A percentile compares a stretch with the other conserved stretches of the same genome.
Evolutionary conservation across 92 coral and sea anemone genomes (phyloP).

Genomic region (Montipora capitata): DNA sequence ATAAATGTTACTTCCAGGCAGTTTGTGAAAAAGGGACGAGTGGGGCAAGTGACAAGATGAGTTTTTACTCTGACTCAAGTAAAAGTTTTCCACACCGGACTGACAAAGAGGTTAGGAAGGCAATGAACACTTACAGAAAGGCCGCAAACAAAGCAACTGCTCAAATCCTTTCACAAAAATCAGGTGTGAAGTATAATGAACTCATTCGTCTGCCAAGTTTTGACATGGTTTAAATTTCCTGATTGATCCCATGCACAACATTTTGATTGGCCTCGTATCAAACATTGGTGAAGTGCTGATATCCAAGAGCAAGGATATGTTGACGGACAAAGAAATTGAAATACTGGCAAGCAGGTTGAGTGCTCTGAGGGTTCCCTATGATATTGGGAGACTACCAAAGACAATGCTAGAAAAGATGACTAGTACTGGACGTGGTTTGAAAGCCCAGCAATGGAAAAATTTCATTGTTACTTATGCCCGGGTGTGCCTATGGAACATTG

Average conservation of each 20-base stretch:
- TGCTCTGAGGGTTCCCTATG: slow-evolving; percentile 8
- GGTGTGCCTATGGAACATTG: no score
- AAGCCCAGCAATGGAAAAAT: not conserved
- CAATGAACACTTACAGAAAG: no score
- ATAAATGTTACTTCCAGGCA: not conserved
- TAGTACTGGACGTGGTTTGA: not conserved
- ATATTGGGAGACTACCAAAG: not conserved
- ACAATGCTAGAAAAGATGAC: not conserved
- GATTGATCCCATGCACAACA: not conserved
- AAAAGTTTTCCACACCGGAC: no score
- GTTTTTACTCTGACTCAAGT: not conserved
- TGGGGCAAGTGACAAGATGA: slow-evolving; percentile 7
- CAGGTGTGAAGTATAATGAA: no score
- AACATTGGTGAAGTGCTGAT: not conserved
- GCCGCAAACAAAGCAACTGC: no score
- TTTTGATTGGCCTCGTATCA: not conserved
- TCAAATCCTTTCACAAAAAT: no score
- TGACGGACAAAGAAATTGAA: not conserved
- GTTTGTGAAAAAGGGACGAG: slow-evolving; percentile 33
- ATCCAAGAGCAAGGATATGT: not conserved
- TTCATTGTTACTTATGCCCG: no score
- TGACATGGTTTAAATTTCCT: not conserved
- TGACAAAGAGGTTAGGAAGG: no score
- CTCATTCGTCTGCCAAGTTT: not conserved
- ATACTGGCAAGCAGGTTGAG: not conserved